phyloP scores from a whole-genome alignment of 2,888 invertebrate genomes.

The Volucella bombylans region DNA sequence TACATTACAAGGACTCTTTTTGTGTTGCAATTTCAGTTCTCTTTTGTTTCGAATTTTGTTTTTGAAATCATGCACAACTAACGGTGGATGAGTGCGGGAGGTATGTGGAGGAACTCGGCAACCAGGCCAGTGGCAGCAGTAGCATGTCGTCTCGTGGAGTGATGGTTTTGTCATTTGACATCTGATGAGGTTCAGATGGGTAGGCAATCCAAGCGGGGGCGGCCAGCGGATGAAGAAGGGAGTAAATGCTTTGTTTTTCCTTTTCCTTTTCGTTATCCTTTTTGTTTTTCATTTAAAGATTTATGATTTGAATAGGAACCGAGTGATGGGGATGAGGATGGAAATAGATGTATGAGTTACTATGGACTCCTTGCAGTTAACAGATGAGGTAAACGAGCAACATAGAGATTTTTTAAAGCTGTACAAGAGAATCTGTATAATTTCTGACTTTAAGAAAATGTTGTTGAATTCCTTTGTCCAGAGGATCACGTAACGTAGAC shows the following conservation, averaged over 20 bases:
- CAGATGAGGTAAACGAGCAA: too few species aligned
- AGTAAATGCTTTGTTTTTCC: background rate
- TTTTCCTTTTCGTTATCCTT: conserved; percentile 29
- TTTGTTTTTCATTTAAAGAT: conserved; percentile 47
- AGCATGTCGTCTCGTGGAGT: conserved; percentile 5
- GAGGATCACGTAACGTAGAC: too few species aligned
- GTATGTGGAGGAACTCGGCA: background rate
- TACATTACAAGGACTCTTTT: conserved; percentile 45
- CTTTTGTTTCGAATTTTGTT: conserved; percentile 15
- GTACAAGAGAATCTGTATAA: too few species aligned
- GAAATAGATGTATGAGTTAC: too few species aligned
- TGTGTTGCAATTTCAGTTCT: conserved; percentile 18
- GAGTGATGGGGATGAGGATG: too few species aligned
- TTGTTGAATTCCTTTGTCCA: too few species aligned
- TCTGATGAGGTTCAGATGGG: background rate
- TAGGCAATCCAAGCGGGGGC: background rate
- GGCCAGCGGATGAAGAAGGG: background rate
- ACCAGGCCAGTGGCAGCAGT: background rate
- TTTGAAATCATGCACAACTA: background rate
- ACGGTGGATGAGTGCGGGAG: too few species aligned
- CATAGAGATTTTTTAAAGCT: too few species aligned
- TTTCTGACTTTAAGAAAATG: too few species aligned
- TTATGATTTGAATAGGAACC: conserved; percentile 29
- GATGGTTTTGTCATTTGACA: conserved; percentile 49
- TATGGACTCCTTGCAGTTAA: too few species aligned